Evolutionary conservation across 1,140 invertebrate species (phyloP).

Genomic region (Coboldia fuscipes): DNA sequence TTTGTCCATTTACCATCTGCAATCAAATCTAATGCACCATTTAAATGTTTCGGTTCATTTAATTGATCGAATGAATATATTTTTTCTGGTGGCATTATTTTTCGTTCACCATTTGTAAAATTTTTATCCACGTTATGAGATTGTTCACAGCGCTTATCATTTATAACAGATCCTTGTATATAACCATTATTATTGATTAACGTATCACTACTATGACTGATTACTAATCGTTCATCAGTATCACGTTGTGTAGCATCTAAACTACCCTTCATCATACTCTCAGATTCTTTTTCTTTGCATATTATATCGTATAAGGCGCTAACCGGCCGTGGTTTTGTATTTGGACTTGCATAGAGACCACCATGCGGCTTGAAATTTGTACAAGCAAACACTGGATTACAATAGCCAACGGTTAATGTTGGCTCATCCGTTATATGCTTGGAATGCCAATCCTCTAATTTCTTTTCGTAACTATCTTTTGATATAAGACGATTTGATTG

Average conservation of each 20-base stretch:
- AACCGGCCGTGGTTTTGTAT: slow-evolving; percentile 12
- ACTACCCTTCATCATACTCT: background rate
- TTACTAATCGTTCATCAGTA: background rate
- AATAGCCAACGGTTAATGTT: slow-evolving; percentile 6
- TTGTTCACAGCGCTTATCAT: background rate
- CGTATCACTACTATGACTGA: background rate
- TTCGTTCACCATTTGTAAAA: background rate
- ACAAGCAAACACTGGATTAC: slow-evolving; percentile 6
- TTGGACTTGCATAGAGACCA: slow-evolving; percentile 5
- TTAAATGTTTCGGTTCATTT: too few relatives aligned
- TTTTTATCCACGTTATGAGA: background rate
- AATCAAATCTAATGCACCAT: too few relatives aligned
- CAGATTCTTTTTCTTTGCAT: slow-evolving; percentile 20
- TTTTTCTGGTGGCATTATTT: background rate
- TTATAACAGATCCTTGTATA: background rate
- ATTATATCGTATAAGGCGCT: slow-evolving; percentile 21
- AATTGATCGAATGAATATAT: too few relatives aligned
- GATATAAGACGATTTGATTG: too few relatives aligned
- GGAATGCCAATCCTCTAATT: too few relatives aligned
- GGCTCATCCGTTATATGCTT: background rate
- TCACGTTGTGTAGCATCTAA: background rate
- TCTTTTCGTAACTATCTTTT: too few relatives aligned
- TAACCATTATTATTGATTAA: background rate
- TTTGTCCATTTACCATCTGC: too few relatives aligned
- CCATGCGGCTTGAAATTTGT: background rate